A percentile compares a stretch with the other conserved stretches of the same genome.
These are phyloP conservation scores for Caenorhabditis angaria DNA, from an alignment of 2,888 invertebrate genomes.

Conservation along the genomic window DNA sequence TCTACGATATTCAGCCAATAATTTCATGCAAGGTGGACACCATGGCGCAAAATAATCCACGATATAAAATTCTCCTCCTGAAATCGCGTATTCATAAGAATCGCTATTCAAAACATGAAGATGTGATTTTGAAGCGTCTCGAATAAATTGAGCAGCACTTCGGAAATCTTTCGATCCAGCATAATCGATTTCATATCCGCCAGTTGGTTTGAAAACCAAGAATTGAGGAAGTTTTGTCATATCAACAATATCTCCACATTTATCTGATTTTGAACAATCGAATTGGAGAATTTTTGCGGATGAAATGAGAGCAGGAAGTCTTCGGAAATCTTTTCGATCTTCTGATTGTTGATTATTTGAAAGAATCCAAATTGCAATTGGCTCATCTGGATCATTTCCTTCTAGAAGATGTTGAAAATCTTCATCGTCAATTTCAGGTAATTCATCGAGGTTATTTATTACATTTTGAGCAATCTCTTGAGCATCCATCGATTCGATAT, in stretches of 20 bases:
- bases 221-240: constrained; percentile 78
- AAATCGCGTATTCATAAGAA: constrained; percentile 64
- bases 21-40: constrained; percentile 82
- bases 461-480: constrained; percentile 78
- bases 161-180: constrained; percentile 73
- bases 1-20: constrained; percentile 80
- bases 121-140: constrained; percentile 76
- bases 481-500: constrained; percentile 73
- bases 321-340: constrained; percentile 37
- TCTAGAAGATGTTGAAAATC: constrained; percentile 76
- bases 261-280: constrained; percentile 73
- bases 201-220: constrained; percentile 81
- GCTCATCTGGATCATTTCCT: constrained; percentile 38
- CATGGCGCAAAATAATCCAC: constrained; percentile 83
- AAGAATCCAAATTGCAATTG: constrained; percentile 50
- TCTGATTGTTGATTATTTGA: constrained; percentile 30
- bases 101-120: constrained; percentile 73
- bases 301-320: constrained; percentile 34
- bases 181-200: constrained; percentile 82
- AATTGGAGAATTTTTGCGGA: constrained; percentile 71
- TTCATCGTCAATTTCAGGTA: constrained; percentile 76
- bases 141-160: constrained; percentile 77
- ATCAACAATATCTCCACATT: constrained; percentile 74
- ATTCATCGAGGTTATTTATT: constrained; percentile 78
- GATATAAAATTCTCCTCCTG: constrained; percentile 77